Base-by-base conservation (phyloP, 2,888 invertebrate species). In the Dorcus hopei region DNA sequence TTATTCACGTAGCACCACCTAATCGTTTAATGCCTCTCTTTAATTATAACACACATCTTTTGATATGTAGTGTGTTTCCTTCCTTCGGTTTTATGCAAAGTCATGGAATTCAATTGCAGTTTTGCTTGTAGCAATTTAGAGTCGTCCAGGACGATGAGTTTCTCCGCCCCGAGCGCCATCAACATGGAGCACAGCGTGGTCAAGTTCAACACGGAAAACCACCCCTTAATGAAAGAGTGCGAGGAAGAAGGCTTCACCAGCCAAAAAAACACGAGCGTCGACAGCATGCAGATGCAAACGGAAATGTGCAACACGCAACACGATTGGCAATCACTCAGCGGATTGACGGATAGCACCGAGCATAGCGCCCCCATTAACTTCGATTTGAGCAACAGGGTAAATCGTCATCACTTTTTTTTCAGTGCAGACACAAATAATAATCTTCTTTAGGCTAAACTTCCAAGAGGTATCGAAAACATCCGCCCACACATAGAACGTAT, bases 401-500 rank as follows among this genome's bases (percentile, higher is more conserved):
- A 82, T 14, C 14, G 14, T 1, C 1, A 14, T 14, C 1, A 1
- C 14, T 14, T 14, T 14, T 14, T 14, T 14, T 14, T 14, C 14
- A 14, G 14, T 14, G 14, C 14, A 14, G 14, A 14, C 14, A 14
- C 14, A 14, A 14, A 14, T 14, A 14, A 14, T 1, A 14, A 14
- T 14, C 39, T 38, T 8, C 73, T 76, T 19, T 72, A 91, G 90
- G 95, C 97, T 0, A 96, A 97, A 77, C 81, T 98, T 48, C 98
- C 98, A 0, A 86, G 95, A 54, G 98, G 98, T 50, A 97, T 98
- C 68, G 94, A 96, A 72, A 95, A 97, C 78, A 97, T 98, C 68
- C 87, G 97, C 0, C 96, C 97, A 0, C 97, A 97, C 78, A 87
- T 98, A 66, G 93, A 95, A 74, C 85, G 90, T 66, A 95, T 98